Evolutionary conservation across 2,888 invertebrate species (phyloP), one percentile per base, ranked within the genome.

Genomic region (Blastobasis adustella): DNA sequence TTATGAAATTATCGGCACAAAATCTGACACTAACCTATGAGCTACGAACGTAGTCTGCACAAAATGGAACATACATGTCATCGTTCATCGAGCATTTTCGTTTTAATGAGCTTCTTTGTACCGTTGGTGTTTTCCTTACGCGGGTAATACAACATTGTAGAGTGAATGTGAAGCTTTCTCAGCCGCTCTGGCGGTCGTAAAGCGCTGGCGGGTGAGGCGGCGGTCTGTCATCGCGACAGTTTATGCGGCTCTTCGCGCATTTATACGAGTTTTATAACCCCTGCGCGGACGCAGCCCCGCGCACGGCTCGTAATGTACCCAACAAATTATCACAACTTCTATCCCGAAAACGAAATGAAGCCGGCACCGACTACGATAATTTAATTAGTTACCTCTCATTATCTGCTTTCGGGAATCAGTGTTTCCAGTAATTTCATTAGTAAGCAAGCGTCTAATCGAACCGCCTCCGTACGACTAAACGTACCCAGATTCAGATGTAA

Each of bases 401-500:
- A 77, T 77, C 74, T 67, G 59, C 53, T 48, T 56, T 57, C 54
- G 52, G 67, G 59, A 71, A 80, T 81, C 82, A 71, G 72, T 76
- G 80, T 82, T 74, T 76, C 72, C 79, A 73, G 73, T 76, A 76
- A 81, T 79, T 73, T 79, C 75, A 75, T 73, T 71, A 73, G 77
- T 72, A 73, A 75, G 74, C 74, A 69, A 46, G 59, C 62, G 76
- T 71, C 73, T 79, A 80, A 85, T 83, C 76, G 76, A 76, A 69
- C 67, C 59, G 74, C 76, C 71, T 76, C 79, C 71, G 81, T 71
- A 73, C 72, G 71, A 78, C 77, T 72, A 71, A 54, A 79, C 74
- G 78, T 77, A 79, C 79, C 78, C 71, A 79, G 71, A 78, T 79
- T 69, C 79, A 79, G 87, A 87, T 87, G 76, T 74, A 81, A 87